Evolutionary conservation across 2,888 invertebrate genomes (phyloP).

Genomic region (Sarcophaga rosellei): DNA sequence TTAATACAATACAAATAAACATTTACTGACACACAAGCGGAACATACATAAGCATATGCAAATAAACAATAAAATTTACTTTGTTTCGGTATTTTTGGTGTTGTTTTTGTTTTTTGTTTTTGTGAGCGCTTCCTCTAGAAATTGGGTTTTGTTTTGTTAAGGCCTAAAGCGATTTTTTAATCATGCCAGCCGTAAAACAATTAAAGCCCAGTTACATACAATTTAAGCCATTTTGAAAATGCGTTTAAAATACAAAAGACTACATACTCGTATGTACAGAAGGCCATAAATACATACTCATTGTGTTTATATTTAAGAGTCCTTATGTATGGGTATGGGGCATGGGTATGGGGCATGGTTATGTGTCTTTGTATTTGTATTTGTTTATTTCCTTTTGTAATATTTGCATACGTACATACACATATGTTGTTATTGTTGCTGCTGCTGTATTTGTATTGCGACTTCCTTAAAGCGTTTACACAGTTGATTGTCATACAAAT

Average conservation of each 20-base stretch:
- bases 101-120: no score
- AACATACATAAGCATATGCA: neutral
- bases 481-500: slow-evolving; percentile 1
- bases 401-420: neutral
- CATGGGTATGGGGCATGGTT: neutral
- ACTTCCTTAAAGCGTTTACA: neutral
- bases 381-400: neutral
- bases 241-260: neutral
- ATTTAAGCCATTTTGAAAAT: slow-evolving; percentile 19
- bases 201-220: neutral
- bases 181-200: slow-evolving; percentile 25
- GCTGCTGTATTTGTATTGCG: neutral
- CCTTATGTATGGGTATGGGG: no score
- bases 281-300: no score
- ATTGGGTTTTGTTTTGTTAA: slow-evolving; percentile 10
- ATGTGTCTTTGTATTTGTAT: neutral
- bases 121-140: neutral
- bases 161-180: slow-evolving; percentile 18
- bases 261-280: neutral
- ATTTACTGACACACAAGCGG: no score
- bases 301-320: no score
- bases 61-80: neutral
- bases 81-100: neutral
- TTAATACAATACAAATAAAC: no score
- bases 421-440: neutral